Conservation (phyloP, 2,888 invertebrate species). For the Tigriopus californicus region DNA sequence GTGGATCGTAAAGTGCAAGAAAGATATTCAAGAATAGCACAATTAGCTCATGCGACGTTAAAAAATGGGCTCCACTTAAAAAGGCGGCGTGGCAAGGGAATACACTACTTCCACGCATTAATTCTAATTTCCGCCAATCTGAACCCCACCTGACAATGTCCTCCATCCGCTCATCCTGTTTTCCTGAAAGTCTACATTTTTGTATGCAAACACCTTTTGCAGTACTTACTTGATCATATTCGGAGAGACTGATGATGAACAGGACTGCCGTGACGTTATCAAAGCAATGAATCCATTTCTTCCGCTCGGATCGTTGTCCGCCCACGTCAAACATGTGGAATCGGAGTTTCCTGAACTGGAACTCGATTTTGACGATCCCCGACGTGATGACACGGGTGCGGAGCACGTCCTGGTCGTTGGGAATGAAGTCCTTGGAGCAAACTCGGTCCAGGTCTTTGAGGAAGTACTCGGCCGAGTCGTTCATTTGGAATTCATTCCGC, state of each 20-base stretch:
- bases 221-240: slow-evolving; percentile 3
- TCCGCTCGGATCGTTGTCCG: slow-evolving; percentile 75
- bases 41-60: too few species aligned
- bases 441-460: neutral
- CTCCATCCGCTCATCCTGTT: too few species aligned
- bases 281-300: slow-evolving; percentile 89
- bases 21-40: too few species aligned
- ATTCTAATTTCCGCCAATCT: too few species aligned
- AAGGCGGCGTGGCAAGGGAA: too few species aligned
- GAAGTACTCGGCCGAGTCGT: neutral
- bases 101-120: too few species aligned
- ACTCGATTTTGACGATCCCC: slow-evolving; percentile 1
- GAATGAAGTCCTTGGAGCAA: neutral
- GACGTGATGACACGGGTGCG: neutral
- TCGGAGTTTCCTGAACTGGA: neutral
- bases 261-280: slow-evolving; percentile 30
- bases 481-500: neutral
- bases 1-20: too few species aligned
- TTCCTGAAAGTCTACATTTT: too few species aligned
- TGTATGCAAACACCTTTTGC: too few species aligned
- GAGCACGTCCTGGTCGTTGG: neutral
- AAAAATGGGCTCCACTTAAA: too few species aligned
- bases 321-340: slow-evolving; percentile 66
- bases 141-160: too few species aligned
- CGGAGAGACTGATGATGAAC: slow-evolving; percentile 3